Evolutionary conservation across 53 echinoderm and acorn worm species (phyloP), one percentile per base, ranked within the genome.

Genomic region (Astropecten irregularis): DNA sequence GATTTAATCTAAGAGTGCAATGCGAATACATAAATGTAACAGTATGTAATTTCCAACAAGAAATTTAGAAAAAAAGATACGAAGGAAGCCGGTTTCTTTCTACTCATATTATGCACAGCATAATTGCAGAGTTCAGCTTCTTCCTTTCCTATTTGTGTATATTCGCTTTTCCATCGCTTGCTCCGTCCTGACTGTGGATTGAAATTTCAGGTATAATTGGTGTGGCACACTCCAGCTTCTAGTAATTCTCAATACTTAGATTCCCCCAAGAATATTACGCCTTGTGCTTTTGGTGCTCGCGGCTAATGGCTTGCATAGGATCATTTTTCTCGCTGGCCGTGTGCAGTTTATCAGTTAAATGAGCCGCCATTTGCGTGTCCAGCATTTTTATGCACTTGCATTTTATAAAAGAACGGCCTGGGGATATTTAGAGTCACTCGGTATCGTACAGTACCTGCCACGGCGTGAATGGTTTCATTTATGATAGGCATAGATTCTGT

Each of bases 151-250:
- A n/a, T n/a, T n/a, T n/a, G n/a, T 29, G 64, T 64, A 8, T 28
- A 38, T 55, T 55, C 73, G 16, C 9, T 52, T 18, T 72, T 38
- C n/a, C 19, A n/a, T 35, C 72, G 52, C 38, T 27, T 37, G 13
- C 11, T 21, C 39, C 18, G 38, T 19, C n/a, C n/a, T 20, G 18
- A 65, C 65, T n/a, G 30, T n/a, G 38, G 37, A 37, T 65, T 65
- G 65, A 76, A 55, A 76, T 76, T 76, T 73, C 73, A 73, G 20
- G 73, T 55, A 73, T 73, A 73, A 73, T 73, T 73, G 73, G 53
- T 55, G 31, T n/a, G 34, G 73, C 55, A 57, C 57, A 76, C 76
- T 76, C 40, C 56, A 76, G n/a, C n/a, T 76, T 76, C 57, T 58
- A 13, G 19, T 58, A 40, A 25, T 19, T 71, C 16, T 14, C 37